These are phyloP conservation scores for Pollachius pollachius DNA, from an alignment of 2,113 vertebrate genomes.

Conservation along the genomic window DNA sequence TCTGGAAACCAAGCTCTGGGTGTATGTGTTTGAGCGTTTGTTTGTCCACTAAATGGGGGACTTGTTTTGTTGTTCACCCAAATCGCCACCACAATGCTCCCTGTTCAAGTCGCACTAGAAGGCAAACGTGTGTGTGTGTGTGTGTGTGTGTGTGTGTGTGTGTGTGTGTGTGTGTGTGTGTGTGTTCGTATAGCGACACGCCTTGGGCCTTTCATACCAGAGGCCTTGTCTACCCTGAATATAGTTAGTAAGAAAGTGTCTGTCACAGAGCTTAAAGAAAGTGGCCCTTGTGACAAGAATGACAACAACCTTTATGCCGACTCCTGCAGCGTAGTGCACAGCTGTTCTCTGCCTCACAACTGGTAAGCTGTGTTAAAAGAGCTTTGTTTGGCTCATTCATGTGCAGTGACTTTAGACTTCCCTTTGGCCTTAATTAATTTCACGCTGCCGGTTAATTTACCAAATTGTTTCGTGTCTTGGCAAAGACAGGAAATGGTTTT, in stretches of 20 bases:
- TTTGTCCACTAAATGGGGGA: constrained; percentile 53
- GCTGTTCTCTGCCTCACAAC: constrained; percentile 36
- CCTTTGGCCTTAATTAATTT: not conserved
- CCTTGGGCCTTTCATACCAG: constrained; percentile 53
- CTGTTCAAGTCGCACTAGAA: constrained; percentile 55
- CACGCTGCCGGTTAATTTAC: not conserved
- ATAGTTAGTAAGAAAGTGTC: constrained; percentile 45
- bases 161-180: constrained; percentile 27
- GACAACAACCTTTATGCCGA: constrained; percentile 53
- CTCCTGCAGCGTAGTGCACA: constrained; percentile 34
- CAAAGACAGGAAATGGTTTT: too few species aligned
- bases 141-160: constrained; percentile 35
- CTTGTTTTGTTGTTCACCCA: constrained; percentile 56
- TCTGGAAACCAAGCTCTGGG: constrained; percentile 31
- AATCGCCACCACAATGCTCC: constrained; percentile 53
- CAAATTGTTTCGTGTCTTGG: not conserved
- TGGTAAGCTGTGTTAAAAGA: constrained; percentile 3
- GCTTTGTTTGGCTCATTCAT: constrained; percentile 35
- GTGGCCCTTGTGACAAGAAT: constrained; percentile 51
- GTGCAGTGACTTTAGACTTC: not conserved
- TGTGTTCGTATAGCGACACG: constrained; percentile 29
- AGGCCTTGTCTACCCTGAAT: constrained; percentile 46
- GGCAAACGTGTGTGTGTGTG: constrained; percentile 42
- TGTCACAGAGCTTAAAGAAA: constrained; percentile 41
- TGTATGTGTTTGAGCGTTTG: not conserved